Evolutionary conservation across 2,113 vertebrate species (phyloP).

Genomic region (Pseudolaguvia tuberculata): DNA sequence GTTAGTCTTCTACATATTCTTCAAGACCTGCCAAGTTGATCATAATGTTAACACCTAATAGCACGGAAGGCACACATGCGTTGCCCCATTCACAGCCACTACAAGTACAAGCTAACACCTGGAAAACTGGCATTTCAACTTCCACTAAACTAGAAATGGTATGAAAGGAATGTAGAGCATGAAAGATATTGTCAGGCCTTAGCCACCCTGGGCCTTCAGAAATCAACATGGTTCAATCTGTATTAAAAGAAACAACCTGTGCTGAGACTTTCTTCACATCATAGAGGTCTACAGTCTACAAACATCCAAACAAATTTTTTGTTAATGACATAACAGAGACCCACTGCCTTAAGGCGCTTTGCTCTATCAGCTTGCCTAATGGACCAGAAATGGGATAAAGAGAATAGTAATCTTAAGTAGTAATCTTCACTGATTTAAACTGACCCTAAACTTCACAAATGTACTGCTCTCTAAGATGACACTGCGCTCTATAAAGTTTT

Average conservation of each 20-base stretch:
- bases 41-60: neutral
- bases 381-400: neutral
- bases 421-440: too few species aligned
- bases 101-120: too few species aligned
- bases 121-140: neutral
- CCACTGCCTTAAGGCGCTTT: neutral
- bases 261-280: neutral
- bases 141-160: neutral
- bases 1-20: slow-evolving; percentile 6
- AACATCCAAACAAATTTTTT: neutral
- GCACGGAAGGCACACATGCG: neutral
- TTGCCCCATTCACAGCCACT: too few species aligned
- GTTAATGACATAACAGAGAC: slow-evolving; percentile 6
- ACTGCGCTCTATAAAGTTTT: slow-evolving; percentile 45
- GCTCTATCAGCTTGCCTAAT: slow-evolving; percentile 7
- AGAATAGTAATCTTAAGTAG: too few species aligned
- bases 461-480: slow-evolving; percentile 3
- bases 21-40: slow-evolving; percentile 14
- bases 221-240: neutral
- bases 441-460: slow-evolving; percentile 17
- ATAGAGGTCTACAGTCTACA: neutral
- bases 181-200: neutral
- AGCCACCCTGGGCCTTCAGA: neutral
- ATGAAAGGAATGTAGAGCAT: neutral
- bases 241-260: neutral